phyloP scores from a whole-genome alignment of 2,113 vertebrate species.

The Oncorhynchus gorbuscha region DNA sequence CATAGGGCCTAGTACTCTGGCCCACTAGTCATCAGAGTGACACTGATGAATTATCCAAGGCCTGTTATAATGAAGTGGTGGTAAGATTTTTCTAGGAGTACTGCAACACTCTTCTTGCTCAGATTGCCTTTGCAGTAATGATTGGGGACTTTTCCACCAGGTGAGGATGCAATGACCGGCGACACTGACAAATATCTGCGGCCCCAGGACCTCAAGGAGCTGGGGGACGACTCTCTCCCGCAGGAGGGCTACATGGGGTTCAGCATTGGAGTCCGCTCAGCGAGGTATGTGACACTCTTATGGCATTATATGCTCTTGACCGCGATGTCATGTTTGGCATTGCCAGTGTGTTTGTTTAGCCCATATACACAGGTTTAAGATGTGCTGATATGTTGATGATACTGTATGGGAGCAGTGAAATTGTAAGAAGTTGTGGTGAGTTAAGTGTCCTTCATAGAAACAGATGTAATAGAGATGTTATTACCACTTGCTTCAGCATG shows the following conservation, averaged over 20 bases:
- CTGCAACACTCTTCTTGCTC: conserved; percentile 31
- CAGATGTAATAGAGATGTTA: no score
- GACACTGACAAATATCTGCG: conserved; percentile 95
- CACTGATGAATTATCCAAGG: conserved; percentile 42
- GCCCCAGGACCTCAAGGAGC: conserved; percentile 91
- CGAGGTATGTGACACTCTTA: conserved; percentile 78
- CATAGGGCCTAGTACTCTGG: conserved; percentile 35
- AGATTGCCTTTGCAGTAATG: conserved; percentile 1
- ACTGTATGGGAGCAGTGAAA: no score
- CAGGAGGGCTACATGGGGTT: conserved; percentile 95
- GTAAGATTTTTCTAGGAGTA: conserved; percentile 17
- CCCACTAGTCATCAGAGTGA: background rate
- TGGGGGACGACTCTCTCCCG: conserved; percentile 93
- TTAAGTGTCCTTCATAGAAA: no score
- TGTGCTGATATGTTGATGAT: background rate
- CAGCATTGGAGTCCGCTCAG: conserved; percentile 91
- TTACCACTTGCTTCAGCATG: no score
- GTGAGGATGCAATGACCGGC: conserved; percentile 96
- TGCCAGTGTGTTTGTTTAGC: conserved; percentile 12
- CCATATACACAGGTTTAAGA: background rate
- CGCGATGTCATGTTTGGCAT: background rate
- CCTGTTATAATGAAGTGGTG: conserved; percentile 34
- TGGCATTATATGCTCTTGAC: background rate
- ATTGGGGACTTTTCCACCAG: conserved; percentile 63
- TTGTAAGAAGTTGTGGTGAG: no score